A percentile compares a stretch with the other conserved stretches of the same genome.
Conservation (phyloP, 2,888 invertebrate species). For the Macaria liturata region DNA sequence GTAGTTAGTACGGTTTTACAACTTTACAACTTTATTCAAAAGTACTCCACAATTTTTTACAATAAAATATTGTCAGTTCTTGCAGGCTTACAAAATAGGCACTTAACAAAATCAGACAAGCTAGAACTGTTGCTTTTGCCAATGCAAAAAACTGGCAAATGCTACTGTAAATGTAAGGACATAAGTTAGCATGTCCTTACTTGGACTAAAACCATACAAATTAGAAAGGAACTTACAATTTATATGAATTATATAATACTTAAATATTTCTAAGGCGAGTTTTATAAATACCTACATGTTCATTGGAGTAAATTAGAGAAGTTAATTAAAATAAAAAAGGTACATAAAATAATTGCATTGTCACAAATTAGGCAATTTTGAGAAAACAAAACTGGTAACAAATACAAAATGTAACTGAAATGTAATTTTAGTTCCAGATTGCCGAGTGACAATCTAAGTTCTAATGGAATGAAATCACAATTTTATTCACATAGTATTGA, state of each 20-base stretch:
- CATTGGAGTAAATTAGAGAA: neutral
- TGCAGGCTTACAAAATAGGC: conserved; percentile 41
- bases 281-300: conserved; percentile 9
- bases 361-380: conserved; percentile 14
- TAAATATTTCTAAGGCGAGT: conserved; percentile 10
- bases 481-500: conserved; percentile 23
- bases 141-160: neutral
- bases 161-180: too few species aligned
- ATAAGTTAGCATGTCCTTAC: too few species aligned
- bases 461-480: conserved; percentile 75
- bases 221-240: conserved; percentile 24
- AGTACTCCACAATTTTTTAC: conserved; percentile 67
- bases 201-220: conserved; percentile 1
- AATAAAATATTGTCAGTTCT: conserved; percentile 72
- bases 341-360: conserved; percentile 19
- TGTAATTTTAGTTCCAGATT: conserved; percentile 23
- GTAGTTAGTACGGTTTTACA: too few species aligned
- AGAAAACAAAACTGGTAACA: neutral
- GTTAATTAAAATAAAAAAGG: too few species aligned
- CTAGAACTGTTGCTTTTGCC: conserved; percentile 1
- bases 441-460: conserved; percentile 42
- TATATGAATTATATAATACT: conserved; percentile 28
- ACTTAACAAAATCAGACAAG: conserved; percentile 25
- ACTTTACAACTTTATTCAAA: conserved; percentile 70
- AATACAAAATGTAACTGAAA: too few species aligned